Conservation (phyloP, 2,797 vertebrate genomes). For the Cuculus canorus region DNA sequence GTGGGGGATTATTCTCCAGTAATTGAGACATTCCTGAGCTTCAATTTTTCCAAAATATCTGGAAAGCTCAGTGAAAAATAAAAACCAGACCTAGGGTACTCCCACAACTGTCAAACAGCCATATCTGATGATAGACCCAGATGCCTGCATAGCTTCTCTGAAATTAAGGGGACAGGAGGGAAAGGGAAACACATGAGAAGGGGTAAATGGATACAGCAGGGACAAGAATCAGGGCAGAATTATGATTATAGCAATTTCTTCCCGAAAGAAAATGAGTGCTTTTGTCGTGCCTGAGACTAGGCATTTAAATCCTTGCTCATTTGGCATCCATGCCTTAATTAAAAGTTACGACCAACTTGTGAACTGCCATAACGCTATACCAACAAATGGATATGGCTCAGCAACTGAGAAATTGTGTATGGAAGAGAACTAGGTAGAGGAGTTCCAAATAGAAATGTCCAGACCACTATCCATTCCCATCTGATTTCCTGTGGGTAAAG, state of each 20-base stretch:
- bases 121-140: background rate
- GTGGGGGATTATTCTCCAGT: background rate
- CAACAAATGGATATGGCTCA: background rate
- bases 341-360: background rate
- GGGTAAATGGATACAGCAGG: background rate
- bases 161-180: background rate
- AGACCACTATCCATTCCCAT: background rate
- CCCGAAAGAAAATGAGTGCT: background rate
- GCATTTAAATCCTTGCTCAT: background rate
- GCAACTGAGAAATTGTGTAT: background rate
- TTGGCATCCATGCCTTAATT: background rate
- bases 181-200: background rate
- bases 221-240: background rate
- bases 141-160: background rate
- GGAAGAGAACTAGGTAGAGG: background rate
- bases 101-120: background rate
- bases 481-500: background rate
- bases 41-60: background rate
- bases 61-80: background rate
- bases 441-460: background rate
- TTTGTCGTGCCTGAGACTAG: background rate
- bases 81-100: background rate
- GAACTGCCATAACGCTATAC: background rate
- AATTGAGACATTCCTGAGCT: background rate
- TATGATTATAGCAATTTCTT: background rate